Evolutionary conservation across 2,113 vertebrate genomes (phyloP), one percentile per base, ranked within the genome.

Genomic region (Hippocampus guttulatus): DNA sequence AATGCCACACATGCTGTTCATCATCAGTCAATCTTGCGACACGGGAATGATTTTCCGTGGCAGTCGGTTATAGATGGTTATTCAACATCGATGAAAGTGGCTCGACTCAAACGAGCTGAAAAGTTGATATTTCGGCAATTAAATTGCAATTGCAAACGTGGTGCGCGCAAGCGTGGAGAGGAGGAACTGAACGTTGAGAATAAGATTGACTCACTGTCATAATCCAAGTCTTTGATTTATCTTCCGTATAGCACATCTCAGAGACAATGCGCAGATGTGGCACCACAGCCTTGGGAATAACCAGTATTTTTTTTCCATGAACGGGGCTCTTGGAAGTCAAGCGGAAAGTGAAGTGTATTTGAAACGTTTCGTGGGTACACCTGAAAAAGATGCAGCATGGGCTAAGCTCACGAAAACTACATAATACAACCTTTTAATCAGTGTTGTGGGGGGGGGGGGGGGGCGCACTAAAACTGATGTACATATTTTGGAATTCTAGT

Each of bases 151-250:
- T 54, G 10, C 2, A 60, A 45, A 52, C 12, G 23, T 47, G 23
- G 55, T 30, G 25, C 12, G n/a, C 41, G 43, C 43, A 45, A 45
- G 33, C 23, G 49, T 77, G 38, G 52, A 68, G 38, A 76, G 71
- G 38, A 73, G 15, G 7, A 70, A 52, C 66, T 12, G 51, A 70
- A 72, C 10, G 25, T 33, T 69, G 12, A 40, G 11, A 60, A 45
- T 68, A 7, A 61, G 20, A 66, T 41, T 76, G 77, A 81, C 67
- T 75, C 75, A 76, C 21, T 71, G 33, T 65, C 69, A 3, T 70
- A 70, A 82, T 76, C 76, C 82, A 30, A 15, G 1, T 30, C 1
- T 60, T 60, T 60, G 23, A 27, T 27, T 18, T 18, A 18, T 33
- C 2, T 60, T 30, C 0, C 25, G 5, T 8, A 33, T 60, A 16